Percentiles rank a stretch among this genome's conserved stretches.
Conservation (phyloP, 2,888 invertebrate species). For the Pristionchus mayeri region DNA sequence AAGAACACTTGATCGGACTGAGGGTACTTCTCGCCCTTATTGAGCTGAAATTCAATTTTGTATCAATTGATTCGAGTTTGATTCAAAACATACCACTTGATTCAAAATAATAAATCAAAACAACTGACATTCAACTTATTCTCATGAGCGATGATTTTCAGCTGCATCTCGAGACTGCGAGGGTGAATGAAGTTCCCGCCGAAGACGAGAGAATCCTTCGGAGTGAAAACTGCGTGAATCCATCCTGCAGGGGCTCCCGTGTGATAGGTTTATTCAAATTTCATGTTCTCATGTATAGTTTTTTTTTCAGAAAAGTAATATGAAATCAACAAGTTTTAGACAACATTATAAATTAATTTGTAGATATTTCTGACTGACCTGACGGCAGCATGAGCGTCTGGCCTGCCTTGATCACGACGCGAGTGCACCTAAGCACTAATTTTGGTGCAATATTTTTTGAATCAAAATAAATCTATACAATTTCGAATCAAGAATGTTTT, state of each 20-base stretch:
- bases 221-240: constrained; percentile 99
- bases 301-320: constrained; percentile 63
- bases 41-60: constrained; percentile 82
- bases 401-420: constrained; percentile 83
- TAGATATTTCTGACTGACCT: constrained; percentile 76
- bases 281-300: constrained; percentile 75
- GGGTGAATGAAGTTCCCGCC: constrained; percentile 98
- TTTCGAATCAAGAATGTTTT: not conserved
- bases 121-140: constrained; percentile 85
- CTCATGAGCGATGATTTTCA: constrained; percentile 95
- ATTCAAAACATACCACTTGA: too few relatives aligned
- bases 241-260: constrained; percentile 90
- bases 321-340: too few relatives aligned
- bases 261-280: constrained; percentile 88
- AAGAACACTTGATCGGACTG: constrained; percentile 98
- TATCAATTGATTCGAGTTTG: not conserved
- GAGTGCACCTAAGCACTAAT: constrained; percentile 89
- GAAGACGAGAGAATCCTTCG: constrained; percentile 94
- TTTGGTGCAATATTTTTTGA: too few relatives aligned
- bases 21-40: constrained; percentile 96
- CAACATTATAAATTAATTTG: too few relatives aligned
- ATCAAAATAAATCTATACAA: not conserved
- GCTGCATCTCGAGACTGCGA: constrained; percentile 94
- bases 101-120: not conserved
- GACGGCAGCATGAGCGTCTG: constrained; percentile 92